phyloP scores from a whole-genome alignment of 2,113 vertebrate genomes.

The Tragelaphus strepsiceros region DNA sequence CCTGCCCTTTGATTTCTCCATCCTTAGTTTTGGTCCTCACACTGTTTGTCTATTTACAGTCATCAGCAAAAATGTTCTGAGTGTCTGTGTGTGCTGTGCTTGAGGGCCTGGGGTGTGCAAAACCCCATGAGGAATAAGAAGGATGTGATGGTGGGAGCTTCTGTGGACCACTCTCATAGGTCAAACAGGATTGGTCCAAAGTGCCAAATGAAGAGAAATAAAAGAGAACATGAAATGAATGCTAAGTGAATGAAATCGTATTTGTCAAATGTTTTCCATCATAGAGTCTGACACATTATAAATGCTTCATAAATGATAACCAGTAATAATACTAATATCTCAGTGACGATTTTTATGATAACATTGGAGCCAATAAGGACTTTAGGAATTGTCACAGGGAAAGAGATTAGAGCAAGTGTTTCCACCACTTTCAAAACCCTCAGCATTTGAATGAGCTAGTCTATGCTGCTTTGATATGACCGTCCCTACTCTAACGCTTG shows the following conservation, averaged over 20 bases:
- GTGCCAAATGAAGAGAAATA: not conserved
- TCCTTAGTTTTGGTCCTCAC: slow-evolving; percentile 11
- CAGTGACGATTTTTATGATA: not conserved
- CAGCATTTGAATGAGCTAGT: not conserved
- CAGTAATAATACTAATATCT: not conserved
- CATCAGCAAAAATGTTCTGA: not conserved
- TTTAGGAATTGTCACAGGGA: not conserved
- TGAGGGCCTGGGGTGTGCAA: not conserved
- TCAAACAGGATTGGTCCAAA: not conserved
- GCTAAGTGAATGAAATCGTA: not conserved
- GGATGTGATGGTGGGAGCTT: not conserved
- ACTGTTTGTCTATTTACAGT: slow-evolving; percentile 25
- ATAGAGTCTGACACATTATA: not conserved
- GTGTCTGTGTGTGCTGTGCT: not conserved
- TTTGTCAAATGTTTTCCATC: not conserved
- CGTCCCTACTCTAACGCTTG: not conserved
- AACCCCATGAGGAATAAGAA: not conserved
- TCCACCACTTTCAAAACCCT: not conserved
- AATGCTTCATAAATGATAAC: slow-evolving; percentile 19
- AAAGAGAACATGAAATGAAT: not conserved
- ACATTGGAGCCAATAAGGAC: not conserved
- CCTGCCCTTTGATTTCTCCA: slow-evolving; percentile 29
- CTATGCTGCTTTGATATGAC: not conserved
- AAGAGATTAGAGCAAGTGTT: not conserved
- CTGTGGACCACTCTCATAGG: not conserved